A percentile compares a stretch with the other conserved stretches of the same genome.
Conservation (phyloP, 2,888 invertebrate species). For the Zhuqinia jingwanae region DNA sequence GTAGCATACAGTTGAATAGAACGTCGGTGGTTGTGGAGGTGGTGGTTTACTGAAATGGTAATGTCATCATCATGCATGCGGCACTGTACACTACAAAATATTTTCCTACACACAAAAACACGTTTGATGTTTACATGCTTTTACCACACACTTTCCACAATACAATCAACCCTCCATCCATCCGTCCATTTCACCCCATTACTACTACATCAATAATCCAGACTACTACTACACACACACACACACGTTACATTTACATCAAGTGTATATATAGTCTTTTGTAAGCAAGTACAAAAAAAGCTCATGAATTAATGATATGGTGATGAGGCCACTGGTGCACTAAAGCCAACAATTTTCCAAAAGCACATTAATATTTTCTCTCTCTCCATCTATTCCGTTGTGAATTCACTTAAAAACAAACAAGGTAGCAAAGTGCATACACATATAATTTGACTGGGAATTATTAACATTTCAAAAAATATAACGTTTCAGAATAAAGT, state of each 20-base stretch:
- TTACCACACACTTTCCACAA: conserved; percentile 41
- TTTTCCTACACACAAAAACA: too few relatives aligned
- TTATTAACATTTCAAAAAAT: too few relatives aligned
- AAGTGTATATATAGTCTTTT: not conserved
- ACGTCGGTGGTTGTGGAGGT: not conserved
- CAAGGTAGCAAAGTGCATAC: too few relatives aligned
- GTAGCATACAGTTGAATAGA: too few relatives aligned
- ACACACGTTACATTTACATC: not conserved
- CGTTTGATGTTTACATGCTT: conserved; percentile 14
- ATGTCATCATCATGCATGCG: too few relatives aligned
- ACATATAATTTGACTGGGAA: not conserved
- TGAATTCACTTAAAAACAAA: conserved; percentile 13
- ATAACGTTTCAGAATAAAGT: not conserved
- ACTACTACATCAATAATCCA: conserved; percentile 16
- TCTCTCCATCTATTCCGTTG: not conserved
- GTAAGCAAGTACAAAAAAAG: too few relatives aligned
- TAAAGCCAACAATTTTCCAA: not conserved
- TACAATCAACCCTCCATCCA: conserved; percentile 15
- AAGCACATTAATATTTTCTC: conserved; percentile 10
- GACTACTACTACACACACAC: too few relatives aligned
- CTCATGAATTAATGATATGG: conserved; percentile 55
- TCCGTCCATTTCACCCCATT: not conserved
- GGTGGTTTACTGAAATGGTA: too few relatives aligned
- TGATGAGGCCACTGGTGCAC: conserved; percentile 11
- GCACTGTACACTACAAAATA: too few relatives aligned